Conservation (phyloP, 2,113 vertebrate species). For the Malurus alboscapulatus region DNA sequence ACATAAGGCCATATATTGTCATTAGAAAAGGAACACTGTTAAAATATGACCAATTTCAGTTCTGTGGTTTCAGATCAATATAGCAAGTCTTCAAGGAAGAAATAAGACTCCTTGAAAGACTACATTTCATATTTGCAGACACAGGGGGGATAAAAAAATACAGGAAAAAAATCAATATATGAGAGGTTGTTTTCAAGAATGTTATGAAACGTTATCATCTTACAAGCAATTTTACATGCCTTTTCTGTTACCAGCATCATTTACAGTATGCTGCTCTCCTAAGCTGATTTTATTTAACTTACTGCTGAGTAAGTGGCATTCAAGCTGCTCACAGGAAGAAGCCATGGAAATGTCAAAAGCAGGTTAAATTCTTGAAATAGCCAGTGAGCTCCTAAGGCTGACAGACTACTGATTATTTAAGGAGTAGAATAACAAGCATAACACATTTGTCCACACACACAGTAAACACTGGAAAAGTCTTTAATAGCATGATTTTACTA, state of each 20-base stretch:
- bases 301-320: conserved; percentile 54
- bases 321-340: conserved; percentile 39
- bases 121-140: conserved; percentile 17
- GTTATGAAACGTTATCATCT: conserved; percentile 52
- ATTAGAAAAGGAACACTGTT: conserved; percentile 9
- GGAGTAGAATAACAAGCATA: not conserved
- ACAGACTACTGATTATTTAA: not conserved
- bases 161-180: conserved; percentile 35
- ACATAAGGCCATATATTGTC: not conserved
- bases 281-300: conserved; percentile 9
- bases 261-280: not conserved
- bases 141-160: not conserved
- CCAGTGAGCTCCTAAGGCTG: not conserved
- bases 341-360: conserved; percentile 2
- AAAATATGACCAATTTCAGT: conserved; percentile 46
- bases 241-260: conserved; percentile 29
- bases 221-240: conserved; percentile 48
- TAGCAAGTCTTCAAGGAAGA: conserved; percentile 34
- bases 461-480: not conserved
- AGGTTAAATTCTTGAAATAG: conserved; percentile 22
- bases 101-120: conserved; percentile 42
- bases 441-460: not conserved
- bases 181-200: conserved; percentile 39
- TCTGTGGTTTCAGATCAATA: conserved; percentile 62
- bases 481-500: not conserved